Evolutionary conservation across 2,888 invertebrate species (phyloP).

Genomic region (Caenorhabditis sulstoni): DNA sequence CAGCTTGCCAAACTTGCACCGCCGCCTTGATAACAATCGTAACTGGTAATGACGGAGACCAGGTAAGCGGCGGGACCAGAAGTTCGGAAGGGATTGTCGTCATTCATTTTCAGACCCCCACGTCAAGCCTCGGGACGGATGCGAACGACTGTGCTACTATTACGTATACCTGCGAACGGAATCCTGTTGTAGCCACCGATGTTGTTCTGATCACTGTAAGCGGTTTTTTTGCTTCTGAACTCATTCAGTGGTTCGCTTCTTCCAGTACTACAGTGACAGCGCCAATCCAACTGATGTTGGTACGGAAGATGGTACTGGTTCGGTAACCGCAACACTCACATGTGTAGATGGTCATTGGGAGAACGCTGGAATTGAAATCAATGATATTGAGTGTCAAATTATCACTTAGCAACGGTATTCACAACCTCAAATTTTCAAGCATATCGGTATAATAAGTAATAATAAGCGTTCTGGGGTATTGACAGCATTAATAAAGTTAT

Average conservation of each 20-base stretch:
- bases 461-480: neutral
- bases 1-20: slow-evolving; percentile 30
- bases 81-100: neutral
- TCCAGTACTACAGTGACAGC: slow-evolving; percentile 47
- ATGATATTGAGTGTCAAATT: slow-evolving; percentile 55
- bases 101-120: neutral
- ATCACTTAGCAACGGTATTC: slow-evolving; percentile 15
- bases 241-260: neutral
- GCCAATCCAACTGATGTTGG: slow-evolving; percentile 35
- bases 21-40: slow-evolving; percentile 8
- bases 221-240: neutral
- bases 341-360: slow-evolving; percentile 41
- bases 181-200: slow-evolving; percentile 26
- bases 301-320: slow-evolving; percentile 23
- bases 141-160: slow-evolving; percentile 22
- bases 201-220: slow-evolving; percentile 48
- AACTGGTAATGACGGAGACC: slow-evolving; percentile 21
- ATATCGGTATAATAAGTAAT: slow-evolving; percentile 18
- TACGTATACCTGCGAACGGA: slow-evolving; percentile 36
- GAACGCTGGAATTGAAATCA: slow-evolving; percentile 34
- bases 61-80: neutral
- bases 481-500: neutral
- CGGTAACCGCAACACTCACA: slow-evolving; percentile 21
- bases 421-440: neutral
- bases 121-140: neutral